Evolutionary conservation across 2,888 invertebrate genomes (phyloP), one percentile per base, ranked within the genome.

Genomic region (Meghimatium bilineatum): DNA sequence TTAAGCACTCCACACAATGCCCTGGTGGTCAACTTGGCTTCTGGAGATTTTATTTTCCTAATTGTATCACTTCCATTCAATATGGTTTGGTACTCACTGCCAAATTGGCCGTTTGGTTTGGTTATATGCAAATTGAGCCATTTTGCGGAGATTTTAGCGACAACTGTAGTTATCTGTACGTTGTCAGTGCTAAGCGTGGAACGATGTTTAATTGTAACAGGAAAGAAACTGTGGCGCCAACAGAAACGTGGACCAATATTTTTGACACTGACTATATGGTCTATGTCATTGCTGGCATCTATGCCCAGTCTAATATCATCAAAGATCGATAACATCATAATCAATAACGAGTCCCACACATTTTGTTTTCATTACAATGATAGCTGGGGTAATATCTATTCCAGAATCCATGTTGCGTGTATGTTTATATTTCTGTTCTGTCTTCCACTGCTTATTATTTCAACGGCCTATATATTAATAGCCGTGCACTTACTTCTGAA

Each of bases 321-420:
- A 8, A 49, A 66, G 8, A 44, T 85, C 34, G 67, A 49, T 17
- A 44, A 29, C 0, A 34, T 23, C 20, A 32, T 17, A n/a, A 75
- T 36, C 63, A 49, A 34, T 3, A 81, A 71, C n/a, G 71, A 69
- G n/a, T n/a, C 44, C 71, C 81, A n/a, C 34, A 75, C 74, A 49
- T 83, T 44, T 80, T 88, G 92, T 82, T n/a, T 82, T 12, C 81
- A 88, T 26, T 89, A 89, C 81, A 89, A 90, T 0, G 89, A 89
- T 0, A 81, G 85, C 10, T 85, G 80, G 23, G 85, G 87, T 82
- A 85, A 86, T 0, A 49, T 77, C 17, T 93, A 92, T 77, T 71
- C 86, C 8, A 85, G 87, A 75, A 75, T 80, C 10, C 84, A 87
- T 79, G 85, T 86, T 52, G 52, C 82, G n/a, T 66, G 83, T 5